Evolutionary conservation across 2,888 invertebrate species (phyloP), one percentile per base, ranked within the genome.

Genomic region (Kuschelorhynchus macadamiae): DNA sequence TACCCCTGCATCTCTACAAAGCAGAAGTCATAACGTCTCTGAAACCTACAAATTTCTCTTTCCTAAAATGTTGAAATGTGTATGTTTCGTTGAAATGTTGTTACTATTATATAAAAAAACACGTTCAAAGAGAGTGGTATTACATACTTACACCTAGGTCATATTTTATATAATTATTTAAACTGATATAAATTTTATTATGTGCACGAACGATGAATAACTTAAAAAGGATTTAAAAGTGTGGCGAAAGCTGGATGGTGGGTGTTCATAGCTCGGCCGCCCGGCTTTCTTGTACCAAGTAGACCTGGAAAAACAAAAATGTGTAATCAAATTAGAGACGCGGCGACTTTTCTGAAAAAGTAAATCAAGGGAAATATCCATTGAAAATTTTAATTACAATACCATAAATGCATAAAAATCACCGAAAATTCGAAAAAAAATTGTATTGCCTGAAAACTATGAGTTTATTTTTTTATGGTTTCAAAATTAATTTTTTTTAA

Each of bases 221-320:
- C 75, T 78, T 77, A 78, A 76, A 74, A 71, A 72, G 67, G 57
- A 55, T 69, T 60, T 56, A 65, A 52, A 44, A 53, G 42, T 50
- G 46, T 68, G 20, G 64, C 59, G 63, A 49, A 56, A 65, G 65
- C 61, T 65, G 57, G 36, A 39, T 41, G 64, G 46, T 57, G 57
- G 56, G 46, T 52, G 57, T 49, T 67, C 49, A 71, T 65, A 71
- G 39, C 30, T 71, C 71, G 46, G 56, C 78, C 71, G 81, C 79
- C 79, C 88, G 91, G 84, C 92, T 91, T 86, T 94, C 94, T 87
- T 94, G 93, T 77, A 95, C 94, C 85, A 95, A 88, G 87, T 94
- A 94, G 80, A 95, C 94, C 70, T 70, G 9, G 42, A 70, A 70
- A 30, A n/a, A 7, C 3, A 36, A 9, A 12, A n/a, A 8, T 36